Base-by-base conservation (phyloP, 2,888 invertebrate species). In the Synergus gifuensis region DNA sequence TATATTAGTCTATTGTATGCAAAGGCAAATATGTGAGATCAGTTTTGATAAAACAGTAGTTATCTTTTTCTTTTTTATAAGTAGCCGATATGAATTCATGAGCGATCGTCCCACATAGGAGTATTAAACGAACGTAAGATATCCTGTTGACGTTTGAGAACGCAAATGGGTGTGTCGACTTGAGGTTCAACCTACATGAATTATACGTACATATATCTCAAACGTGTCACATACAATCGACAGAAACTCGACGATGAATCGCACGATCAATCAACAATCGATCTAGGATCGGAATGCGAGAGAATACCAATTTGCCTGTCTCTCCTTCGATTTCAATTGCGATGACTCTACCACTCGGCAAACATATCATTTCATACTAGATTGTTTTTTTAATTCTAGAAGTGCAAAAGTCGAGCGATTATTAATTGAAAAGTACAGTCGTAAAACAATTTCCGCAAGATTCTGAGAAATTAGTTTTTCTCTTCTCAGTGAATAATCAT, bases 131-230 rank as follows among this genome's bases (percentile, higher is more conserved):
- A 5, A 22, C 22, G 22, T 22, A 18, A 67, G 67, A 67, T 67
- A 67, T 64, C 40, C 66, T 69, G 22, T 46, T 69, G 69, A 69
- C 46, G 69, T 69, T 69, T 46, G 16, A 49, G 69, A 49, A 69
- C 46, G 69, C 46, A 69, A 69, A 69, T 49, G 69, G 69, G 69
- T 69, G 69, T 69, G 69, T 49, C 67, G 44, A 67, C 69, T 69
- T 46, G 69, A 69, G 49, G 67, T 46, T 16, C 69, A 46, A 69
- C 49, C 69, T 69, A 69, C 49, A 46, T 69, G 46, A 69, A 67
- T 67, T 22, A 46, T 60, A 28, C 12, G 60, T 60, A 18, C 28
- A 46, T 46, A 42, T 40, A 16, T 69, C 16, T 46, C 46, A 46
- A 69, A 69, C 18, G 16, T 46, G 18, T 46, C 46, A 46, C 46